These are phyloP conservation scores for Hoplostethus mediterraneus DNA, from an alignment of 2,797 vertebrate species.

Conservation along the genomic window DNA sequence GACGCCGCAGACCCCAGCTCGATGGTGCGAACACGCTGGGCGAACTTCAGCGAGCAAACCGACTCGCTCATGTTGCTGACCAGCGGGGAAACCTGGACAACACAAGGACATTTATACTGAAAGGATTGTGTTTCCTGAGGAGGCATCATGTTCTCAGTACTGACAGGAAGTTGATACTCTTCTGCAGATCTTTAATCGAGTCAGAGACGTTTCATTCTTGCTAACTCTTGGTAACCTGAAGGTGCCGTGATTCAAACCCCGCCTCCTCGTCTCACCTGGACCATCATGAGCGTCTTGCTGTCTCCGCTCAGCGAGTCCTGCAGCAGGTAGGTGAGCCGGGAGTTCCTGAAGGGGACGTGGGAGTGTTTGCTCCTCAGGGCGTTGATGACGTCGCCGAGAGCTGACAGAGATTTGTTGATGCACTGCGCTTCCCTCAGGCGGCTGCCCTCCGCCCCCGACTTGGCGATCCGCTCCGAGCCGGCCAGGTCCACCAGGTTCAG, in stretches of 20 bases:
- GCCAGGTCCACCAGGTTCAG: constrained; percentile 98
- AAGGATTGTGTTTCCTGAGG: too few relatives aligned
- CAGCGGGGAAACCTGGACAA: constrained; percentile 89
- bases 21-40: constrained; percentile 93
- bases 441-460: constrained; percentile 93
- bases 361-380: constrained; percentile 92
- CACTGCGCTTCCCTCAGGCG: constrained; percentile 94
- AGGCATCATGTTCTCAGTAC: too few relatives aligned
- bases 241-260: too few relatives aligned
- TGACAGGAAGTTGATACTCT: too few relatives aligned
- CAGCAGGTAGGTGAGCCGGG: constrained; percentile 97
- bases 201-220: too few relatives aligned
- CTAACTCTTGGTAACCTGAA: too few relatives aligned
- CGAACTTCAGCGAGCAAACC: constrained; percentile 97
- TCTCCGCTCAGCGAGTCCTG: constrained; percentile 96
- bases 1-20: constrained; percentile 87
- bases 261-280: constrained; percentile 87
- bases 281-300: constrained; percentile 98
- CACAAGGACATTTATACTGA: background rate
- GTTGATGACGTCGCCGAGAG: constrained; percentile 94
- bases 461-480: constrained; percentile 93
- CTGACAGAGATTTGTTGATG: constrained; percentile 96
- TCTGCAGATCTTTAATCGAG: too few relatives aligned
- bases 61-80: constrained; percentile 92
- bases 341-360: constrained; percentile 97